Conservation (phyloP, 1,140 invertebrate species). For the Belonocnema kinseyi region DNA sequence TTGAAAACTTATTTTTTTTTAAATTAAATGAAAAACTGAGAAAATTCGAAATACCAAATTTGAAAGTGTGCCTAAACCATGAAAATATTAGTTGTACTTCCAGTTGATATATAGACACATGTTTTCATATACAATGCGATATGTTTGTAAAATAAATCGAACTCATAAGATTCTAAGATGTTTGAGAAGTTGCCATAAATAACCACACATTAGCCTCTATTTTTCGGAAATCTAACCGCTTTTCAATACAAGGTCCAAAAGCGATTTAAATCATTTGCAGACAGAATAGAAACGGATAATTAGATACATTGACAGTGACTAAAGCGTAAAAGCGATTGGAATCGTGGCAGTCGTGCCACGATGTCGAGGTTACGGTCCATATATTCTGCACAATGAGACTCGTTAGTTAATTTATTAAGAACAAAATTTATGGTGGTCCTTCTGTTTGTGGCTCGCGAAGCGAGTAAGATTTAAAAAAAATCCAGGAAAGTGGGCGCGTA, state of each 20-base stretch:
- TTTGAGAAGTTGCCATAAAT: background rate
- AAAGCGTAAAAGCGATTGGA: constrained; percentile 21
- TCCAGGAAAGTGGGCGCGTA: constrained; percentile 30
- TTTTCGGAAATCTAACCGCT: constrained; percentile 12
- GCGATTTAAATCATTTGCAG: constrained; percentile 22
- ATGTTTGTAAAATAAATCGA: constrained; percentile 1
- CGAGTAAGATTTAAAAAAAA: constrained; percentile 19
- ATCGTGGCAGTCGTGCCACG: background rate
- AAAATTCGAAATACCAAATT: no score
- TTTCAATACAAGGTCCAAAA: constrained; percentile 6
- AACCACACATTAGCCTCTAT: background rate
- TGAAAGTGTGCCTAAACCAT: no score
- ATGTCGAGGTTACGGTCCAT: background rate
- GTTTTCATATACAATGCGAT: background rate
- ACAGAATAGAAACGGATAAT: constrained; percentile 29
- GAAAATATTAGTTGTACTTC: no score
- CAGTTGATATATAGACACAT: background rate
- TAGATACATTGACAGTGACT: constrained; percentile 23
- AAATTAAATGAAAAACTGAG: no score
- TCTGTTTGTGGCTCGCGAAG: constrained; percentile 27
- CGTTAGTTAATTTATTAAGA: constrained; percentile 24
- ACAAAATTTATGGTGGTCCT: constrained; percentile 14
- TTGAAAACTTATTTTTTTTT: no score
- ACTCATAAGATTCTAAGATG: background rate
- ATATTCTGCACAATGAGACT: constrained; percentile 9